These are phyloP conservation scores for Penaeus chinensis DNA, from an alignment of 1,140 invertebrate species.

Conservation along the genomic window DNA sequence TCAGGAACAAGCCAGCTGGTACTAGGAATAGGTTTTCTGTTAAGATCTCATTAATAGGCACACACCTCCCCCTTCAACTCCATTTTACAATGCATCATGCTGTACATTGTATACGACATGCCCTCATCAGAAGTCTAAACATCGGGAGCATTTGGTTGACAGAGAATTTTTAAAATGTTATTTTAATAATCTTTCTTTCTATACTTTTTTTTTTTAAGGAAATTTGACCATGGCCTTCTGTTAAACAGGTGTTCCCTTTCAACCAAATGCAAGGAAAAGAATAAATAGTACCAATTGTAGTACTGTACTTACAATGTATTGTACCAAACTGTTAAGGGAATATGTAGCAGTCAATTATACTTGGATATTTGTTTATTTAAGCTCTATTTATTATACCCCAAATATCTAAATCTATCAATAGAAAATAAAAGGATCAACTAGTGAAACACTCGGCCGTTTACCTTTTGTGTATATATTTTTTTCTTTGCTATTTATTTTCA, in stretches of 20 bases:
- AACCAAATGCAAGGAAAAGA: constrained; percentile 37
- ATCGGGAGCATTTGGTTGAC: constrained; percentile 42
- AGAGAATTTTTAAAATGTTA: constrained; percentile 20
- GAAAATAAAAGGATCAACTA: too few species aligned
- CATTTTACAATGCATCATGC: constrained; percentile 53
- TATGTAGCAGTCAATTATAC: constrained; percentile 59
- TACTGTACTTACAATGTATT: constrained; percentile 60
- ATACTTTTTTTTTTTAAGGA: neutral
- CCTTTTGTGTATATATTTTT: too few species aligned
- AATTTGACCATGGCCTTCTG: neutral
- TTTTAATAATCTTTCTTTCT: constrained; percentile 21
- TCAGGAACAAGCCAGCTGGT: constrained; percentile 18
- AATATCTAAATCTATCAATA: neutral
- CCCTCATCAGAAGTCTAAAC: constrained; percentile 48
- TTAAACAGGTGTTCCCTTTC: constrained; percentile 26
- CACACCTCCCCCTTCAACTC: neutral
- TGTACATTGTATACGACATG: constrained; percentile 61
- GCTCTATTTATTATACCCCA: constrained; percentile 41
- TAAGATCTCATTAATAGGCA: constrained; percentile 50
- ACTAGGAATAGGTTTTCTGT: constrained; percentile 35
- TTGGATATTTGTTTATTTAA: constrained; percentile 56
- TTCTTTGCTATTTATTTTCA: too few species aligned
- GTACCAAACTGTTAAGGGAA: constrained; percentile 58
- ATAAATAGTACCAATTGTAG: constrained; percentile 49
- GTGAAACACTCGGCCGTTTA: too few species aligned